These are phyloP conservation scores for Gonocerus acuteangulatus DNA, from an alignment of 2,888 invertebrate species.

Conservation along the genomic window DNA sequence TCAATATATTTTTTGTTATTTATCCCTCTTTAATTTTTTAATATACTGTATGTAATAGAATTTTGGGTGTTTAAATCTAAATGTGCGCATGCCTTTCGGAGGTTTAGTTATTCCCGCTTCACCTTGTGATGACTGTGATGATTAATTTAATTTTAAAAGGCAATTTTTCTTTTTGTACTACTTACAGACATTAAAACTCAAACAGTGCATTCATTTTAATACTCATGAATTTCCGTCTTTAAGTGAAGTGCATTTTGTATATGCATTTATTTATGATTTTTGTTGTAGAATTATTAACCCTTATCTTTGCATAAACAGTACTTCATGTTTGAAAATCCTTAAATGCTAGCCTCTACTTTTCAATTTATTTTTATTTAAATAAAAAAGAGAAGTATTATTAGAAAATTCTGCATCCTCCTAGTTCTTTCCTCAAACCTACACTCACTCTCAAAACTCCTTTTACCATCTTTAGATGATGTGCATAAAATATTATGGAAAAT, in stretches of 20 bases:
- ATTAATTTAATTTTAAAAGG: slow-evolving; percentile 11
- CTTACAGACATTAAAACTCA: too few relatives aligned
- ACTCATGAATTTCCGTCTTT: slow-evolving; percentile 13
- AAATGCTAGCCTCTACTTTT: slow-evolving; percentile 29
- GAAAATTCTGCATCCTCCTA: slow-evolving; percentile 24
- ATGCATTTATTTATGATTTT: slow-evolving; percentile 30
- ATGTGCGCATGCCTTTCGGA: slow-evolving; percentile 35
- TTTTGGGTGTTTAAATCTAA: slow-evolving; percentile 26
- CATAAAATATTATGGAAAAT: too few relatives aligned
- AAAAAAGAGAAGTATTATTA: slow-evolving; percentile 8
- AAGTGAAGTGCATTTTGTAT: slow-evolving; percentile 15
- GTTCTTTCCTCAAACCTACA: slow-evolving; percentile 12
- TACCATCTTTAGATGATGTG: too few relatives aligned
- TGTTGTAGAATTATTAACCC: slow-evolving; percentile 29
- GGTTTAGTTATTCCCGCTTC: slow-evolving; percentile 32
- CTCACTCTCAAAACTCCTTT: neutral
- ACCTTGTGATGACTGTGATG: slow-evolving; percentile 33
- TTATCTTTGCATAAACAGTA: slow-evolving; percentile 34
- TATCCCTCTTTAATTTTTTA: slow-evolving; percentile 3
- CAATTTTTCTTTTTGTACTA: neutral
- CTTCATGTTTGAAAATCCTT: slow-evolving; percentile 32
- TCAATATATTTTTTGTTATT: neutral
- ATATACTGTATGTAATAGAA: slow-evolving; percentile 19
- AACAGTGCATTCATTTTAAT: slow-evolving; percentile 13
- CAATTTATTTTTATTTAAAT: slow-evolving; percentile 12